Evolutionary conservation across 2,888 invertebrate genomes (phyloP).

Genomic region (Tribolium freemani): DNA sequence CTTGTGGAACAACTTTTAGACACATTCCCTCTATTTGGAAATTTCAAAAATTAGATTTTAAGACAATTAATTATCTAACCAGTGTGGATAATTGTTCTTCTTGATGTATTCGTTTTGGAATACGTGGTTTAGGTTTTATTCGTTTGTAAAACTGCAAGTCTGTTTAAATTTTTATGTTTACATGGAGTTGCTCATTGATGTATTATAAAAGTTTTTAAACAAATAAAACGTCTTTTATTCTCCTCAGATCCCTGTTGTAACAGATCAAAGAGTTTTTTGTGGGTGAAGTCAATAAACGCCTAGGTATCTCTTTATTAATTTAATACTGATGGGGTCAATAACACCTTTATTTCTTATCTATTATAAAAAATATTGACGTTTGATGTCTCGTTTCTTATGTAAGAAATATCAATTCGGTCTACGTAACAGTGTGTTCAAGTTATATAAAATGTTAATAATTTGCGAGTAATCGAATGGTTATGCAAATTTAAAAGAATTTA

Average conservation of each 20-base stretch:
- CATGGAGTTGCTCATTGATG: constrained; percentile 29
- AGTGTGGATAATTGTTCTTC: constrained; percentile 30
- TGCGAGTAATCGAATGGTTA: neutral
- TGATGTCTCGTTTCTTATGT: neutral
- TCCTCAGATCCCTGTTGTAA: neutral
- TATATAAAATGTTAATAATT: neutral
- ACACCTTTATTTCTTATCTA: neutral
- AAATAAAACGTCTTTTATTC: neutral
- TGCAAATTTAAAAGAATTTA: neutral
- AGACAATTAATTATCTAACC: constrained; percentile 21
- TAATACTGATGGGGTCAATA: neutral
- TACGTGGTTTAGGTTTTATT: constrained; percentile 22
- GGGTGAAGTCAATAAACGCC: neutral
- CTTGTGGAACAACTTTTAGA: neutral
- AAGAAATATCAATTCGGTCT: neutral
- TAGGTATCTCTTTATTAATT: neutral
- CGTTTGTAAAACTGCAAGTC: constrained; percentile 1
- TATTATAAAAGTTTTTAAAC: neutral
- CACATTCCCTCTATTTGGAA: neutral
- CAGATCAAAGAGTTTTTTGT: neutral
- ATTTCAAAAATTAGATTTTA: neutral
- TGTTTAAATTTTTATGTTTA: constrained; percentile 24
- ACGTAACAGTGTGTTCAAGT: neutral
- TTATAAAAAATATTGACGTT: neutral
- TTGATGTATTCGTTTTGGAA: constrained; percentile 40